Evolutionary conservation across 30 jellyfish, hydroid and myxozoan species (phyloP).

Genomic region (Mastigias papua): DNA sequence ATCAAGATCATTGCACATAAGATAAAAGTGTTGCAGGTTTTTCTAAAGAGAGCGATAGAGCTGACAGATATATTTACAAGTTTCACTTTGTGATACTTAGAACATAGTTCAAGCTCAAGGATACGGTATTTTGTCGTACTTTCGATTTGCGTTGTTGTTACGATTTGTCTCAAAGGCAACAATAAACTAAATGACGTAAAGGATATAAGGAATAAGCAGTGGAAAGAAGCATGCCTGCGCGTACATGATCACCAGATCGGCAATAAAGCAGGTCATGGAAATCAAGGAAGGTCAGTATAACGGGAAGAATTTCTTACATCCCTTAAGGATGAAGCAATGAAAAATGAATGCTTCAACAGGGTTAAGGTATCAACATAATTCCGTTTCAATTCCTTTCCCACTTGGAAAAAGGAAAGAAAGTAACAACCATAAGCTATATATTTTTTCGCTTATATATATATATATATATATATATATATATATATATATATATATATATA

Average conservation of each 20-base stretch:
- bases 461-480: no score
- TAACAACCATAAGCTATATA: no score
- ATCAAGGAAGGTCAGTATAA: background rate
- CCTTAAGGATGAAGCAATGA: background rate
- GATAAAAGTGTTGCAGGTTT: background rate
- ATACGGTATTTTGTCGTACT: background rate
- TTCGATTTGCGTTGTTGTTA: background rate
- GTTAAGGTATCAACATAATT: no score
- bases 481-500: no score
- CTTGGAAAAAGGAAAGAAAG: no score
- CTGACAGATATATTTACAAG: background rate
- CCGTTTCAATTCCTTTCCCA: no score
- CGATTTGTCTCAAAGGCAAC: background rate
- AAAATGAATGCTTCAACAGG: no score
- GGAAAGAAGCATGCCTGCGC: background rate
- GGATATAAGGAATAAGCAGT: background rate
- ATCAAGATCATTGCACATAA: background rate
- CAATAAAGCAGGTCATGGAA: background rate
- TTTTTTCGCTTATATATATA: no score
- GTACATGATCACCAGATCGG: background rate
- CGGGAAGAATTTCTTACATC: background rate
- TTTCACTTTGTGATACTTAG: background rate
- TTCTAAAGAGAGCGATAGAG: background rate
- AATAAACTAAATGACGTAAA: no score
- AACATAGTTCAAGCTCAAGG: background rate